These are phyloP conservation scores for Lerista edwardsae DNA, from an alignment of 2,797 vertebrate species.

Conservation along the genomic window DNA sequence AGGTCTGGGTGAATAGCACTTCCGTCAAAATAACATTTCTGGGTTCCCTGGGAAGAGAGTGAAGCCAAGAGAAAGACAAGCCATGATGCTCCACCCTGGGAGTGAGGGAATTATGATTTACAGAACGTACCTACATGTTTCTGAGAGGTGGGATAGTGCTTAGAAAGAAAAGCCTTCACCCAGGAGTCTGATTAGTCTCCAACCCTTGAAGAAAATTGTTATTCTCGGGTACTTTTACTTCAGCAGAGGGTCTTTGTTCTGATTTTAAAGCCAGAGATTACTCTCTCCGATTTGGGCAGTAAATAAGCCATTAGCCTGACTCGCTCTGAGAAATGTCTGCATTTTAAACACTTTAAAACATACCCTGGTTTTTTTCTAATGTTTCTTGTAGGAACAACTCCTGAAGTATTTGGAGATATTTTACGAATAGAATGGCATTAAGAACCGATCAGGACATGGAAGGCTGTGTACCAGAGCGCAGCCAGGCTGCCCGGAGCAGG, in stretches of 20 bases:
- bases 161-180: constrained; percentile 16
- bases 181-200: constrained; percentile 28
- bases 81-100: neutral
- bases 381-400: constrained; percentile 51
- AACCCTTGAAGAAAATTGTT: constrained; percentile 52
- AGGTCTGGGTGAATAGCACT: neutral
- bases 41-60: neutral
- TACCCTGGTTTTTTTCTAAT: constrained; percentile 44
- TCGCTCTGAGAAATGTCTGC: constrained; percentile 47
- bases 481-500: too few species aligned
- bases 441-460: constrained; percentile 40
- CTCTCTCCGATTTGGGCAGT: constrained; percentile 51
- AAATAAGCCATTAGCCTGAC: constrained; percentile 55
- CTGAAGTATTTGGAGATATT: constrained; percentile 48
- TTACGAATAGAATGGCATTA: constrained; percentile 44
- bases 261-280: constrained; percentile 60
- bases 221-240: constrained; percentile 37
- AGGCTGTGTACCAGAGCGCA: too few species aligned
- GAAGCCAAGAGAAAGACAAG: neutral
- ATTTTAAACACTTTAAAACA: constrained; percentile 52
- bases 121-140: fast-evolving
- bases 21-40: neutral
- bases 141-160: neutral
- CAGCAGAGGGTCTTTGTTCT: constrained; percentile 54
- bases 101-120: neutral